phyloP scores from a whole-genome alignment of 2,888 invertebrate genomes.

The Folsomia candida region DNA sequence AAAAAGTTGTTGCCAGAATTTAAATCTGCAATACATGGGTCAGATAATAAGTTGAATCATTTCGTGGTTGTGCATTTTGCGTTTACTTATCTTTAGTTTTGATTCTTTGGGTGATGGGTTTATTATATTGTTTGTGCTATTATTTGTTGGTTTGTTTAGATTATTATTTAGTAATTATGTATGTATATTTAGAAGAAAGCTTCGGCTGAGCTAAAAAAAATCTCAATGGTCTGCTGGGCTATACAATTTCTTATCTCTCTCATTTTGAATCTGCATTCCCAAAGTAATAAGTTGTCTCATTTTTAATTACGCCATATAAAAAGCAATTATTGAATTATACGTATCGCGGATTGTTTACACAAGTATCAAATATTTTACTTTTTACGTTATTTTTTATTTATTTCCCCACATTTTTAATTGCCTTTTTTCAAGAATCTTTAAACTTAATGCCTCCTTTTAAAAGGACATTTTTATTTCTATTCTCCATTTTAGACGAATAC shows the following conservation, averaged over 20 bases:
- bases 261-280: constrained; percentile 45
- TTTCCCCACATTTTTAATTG: background rate
- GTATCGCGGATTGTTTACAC: too few relatives aligned
- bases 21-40: too few relatives aligned
- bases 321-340: background rate
- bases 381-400: background rate
- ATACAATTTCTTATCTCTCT: too few relatives aligned
- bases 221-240: too few relatives aligned
- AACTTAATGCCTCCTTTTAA: too few relatives aligned
- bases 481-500: constrained; percentile 82
- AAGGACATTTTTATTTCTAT: constrained; percentile 52
- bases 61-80: background rate
- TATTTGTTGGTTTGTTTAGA: background rate
- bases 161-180: background rate
- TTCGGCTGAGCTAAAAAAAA: too few relatives aligned
- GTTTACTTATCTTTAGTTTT: background rate
- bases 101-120: background rate
- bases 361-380: constrained; percentile 2
- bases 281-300: constrained; percentile 20
- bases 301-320: background rate
- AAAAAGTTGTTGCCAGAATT: too few relatives aligned
- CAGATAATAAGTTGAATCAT: too few relatives aligned
- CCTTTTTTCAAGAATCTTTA: constrained; percentile 21
- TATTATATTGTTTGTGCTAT: background rate
- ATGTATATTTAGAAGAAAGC: too few relatives aligned